Evolutionary conservation across 2,888 invertebrate genomes (phyloP).

Genomic region (Malthinus seriepunctatus): DNA sequence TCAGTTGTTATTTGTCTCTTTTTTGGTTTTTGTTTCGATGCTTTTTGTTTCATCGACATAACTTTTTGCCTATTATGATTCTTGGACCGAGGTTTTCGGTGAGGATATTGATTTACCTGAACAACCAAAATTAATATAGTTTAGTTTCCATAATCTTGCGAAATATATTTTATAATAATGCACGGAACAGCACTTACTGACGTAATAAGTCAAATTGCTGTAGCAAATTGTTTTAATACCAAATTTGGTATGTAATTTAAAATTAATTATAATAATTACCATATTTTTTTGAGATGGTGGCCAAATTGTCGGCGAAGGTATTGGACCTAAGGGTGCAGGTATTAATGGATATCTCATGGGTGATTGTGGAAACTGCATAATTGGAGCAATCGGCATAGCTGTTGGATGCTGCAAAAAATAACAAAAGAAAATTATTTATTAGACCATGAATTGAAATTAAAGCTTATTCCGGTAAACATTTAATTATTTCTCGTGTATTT

Average conservation of each 20-base stretch:
- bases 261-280: constrained; percentile 10
- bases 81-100: constrained; percentile 44
- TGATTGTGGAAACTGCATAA: constrained; percentile 45
- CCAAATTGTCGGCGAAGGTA: constrained; percentile 50
- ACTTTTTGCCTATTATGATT: constrained; percentile 12
- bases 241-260: neutral
- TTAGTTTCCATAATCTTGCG: neutral
- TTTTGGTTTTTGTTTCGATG: constrained; percentile 39
- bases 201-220: no score
- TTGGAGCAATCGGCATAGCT: constrained; percentile 41
- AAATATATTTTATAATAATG: neutral
- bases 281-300: constrained; percentile 29
- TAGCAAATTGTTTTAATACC: neutral
- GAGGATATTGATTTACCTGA: constrained; percentile 41
- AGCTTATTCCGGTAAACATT: no score
- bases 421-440: no score
- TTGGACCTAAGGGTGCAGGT: constrained; percentile 49
- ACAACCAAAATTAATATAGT: neutral
- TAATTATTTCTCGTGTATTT: neutral
- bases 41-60: constrained; percentile 33
- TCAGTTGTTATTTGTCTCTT: constrained; percentile 53
- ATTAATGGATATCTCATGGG: constrained; percentile 45
- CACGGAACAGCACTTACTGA: no score
- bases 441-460: no score
- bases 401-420: neutral